phyloP scores from a whole-genome alignment of 2,113 vertebrate genomes.

The Eulacestoma nigropectus region DNA sequence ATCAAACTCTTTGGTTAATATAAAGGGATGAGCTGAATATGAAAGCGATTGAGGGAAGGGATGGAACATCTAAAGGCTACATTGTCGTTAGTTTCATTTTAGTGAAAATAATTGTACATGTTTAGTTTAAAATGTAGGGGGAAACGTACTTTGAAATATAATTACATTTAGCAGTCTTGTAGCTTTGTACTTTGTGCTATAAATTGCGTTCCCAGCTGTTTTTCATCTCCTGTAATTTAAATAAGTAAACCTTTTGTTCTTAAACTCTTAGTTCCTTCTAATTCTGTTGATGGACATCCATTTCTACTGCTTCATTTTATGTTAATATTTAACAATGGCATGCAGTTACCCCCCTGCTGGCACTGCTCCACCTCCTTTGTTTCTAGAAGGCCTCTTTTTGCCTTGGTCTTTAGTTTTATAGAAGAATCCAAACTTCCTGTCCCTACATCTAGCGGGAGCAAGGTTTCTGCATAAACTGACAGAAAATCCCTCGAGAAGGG shows the following conservation, averaged over 20 bases:
- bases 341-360: constrained; percentile 75
- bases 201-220: constrained; percentile 73
- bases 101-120: constrained; percentile 55
- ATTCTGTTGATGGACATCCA: constrained; percentile 81
- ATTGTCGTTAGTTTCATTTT: constrained; percentile 61
- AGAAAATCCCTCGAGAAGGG: constrained; percentile 66
- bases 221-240: constrained; percentile 78
- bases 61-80: constrained; percentile 39
- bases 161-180: constrained; percentile 63
- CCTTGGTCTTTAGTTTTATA: constrained; percentile 66
- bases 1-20: constrained; percentile 39
- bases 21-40: constrained; percentile 33
- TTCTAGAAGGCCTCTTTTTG: constrained; percentile 65
- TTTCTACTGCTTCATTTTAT: constrained; percentile 77
- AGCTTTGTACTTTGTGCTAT: constrained; percentile 66
- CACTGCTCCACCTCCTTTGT: constrained; percentile 70
- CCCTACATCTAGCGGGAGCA: constrained; percentile 58
- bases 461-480: constrained; percentile 72
- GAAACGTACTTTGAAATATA: constrained; percentile 68
- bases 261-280: constrained; percentile 76
- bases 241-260: constrained; percentile 81
- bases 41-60: constrained; percentile 30
- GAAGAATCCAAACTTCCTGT: constrained; percentile 76
- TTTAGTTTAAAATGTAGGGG: constrained; percentile 48
- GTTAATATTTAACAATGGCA: constrained; percentile 80